Evolutionary conservation across 2,113 vertebrate genomes (phyloP).

Genomic region (Seriola dumerili): DNA sequence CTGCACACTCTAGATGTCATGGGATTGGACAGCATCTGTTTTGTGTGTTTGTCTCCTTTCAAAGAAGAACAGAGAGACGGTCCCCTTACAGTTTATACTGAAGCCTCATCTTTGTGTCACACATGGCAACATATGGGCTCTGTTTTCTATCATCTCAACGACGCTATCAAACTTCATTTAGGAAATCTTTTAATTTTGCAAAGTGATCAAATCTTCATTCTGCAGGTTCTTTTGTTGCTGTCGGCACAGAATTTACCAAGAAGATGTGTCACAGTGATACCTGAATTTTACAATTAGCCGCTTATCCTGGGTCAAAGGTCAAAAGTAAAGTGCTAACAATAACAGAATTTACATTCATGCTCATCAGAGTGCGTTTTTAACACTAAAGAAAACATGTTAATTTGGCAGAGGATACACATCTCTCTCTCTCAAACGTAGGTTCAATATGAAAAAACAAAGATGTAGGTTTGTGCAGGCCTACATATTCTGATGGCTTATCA

Average conservation of each 20-base stretch:
- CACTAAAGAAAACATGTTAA: neutral
- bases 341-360: too few relatives aligned
- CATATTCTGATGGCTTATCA: neutral
- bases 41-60: conserved; percentile 1
- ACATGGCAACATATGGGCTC: neutral
- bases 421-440: neutral
- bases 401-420: neutral
- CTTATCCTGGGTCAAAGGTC: conserved; percentile 13
- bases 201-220: neutral
- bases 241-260: neutral
- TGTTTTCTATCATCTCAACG: neutral
- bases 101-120: neutral
- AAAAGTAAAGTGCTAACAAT: neutral
- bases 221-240: neutral
- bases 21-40: conserved; percentile 29
- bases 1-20: conserved; percentile 26
- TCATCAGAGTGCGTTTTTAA: neutral
- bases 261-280: neutral
- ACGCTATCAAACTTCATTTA: neutral
- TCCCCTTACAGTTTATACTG: neutral
- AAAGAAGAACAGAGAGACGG: conserved; percentile 9
- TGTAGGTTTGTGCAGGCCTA: neutral
- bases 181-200: neutral
- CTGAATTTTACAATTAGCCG: neutral
- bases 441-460: neutral